These are phyloP conservation scores for Leucania comma DNA, from an alignment of 2,888 invertebrate genomes.

Conservation along the genomic window DNA sequence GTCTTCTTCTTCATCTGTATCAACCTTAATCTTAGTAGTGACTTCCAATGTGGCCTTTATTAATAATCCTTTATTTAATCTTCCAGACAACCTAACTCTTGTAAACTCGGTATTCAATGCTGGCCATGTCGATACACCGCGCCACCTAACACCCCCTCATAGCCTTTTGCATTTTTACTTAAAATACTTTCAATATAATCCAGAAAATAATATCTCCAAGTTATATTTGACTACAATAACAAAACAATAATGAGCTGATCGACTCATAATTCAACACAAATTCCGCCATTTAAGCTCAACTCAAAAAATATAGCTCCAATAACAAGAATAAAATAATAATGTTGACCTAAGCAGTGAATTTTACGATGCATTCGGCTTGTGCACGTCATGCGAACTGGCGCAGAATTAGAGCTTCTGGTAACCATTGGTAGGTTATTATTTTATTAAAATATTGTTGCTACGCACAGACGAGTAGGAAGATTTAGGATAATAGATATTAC, in stretches of 20 bases:
- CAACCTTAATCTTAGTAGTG: no score
- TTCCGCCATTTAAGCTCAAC: not conserved
- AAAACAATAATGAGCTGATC: not conserved
- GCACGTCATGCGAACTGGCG: conserved; percentile 44
- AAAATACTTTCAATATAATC: no score
- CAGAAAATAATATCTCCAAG: not conserved
- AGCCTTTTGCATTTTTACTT: no score
- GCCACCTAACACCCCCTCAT: no score
- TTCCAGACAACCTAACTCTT: no score
- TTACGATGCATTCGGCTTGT: conserved; percentile 56
- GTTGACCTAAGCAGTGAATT: conserved; percentile 34
- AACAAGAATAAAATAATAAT: conserved; percentile 21
- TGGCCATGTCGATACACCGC: no score
- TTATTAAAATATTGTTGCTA: conserved; percentile 38
- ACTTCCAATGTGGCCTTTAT: no score
- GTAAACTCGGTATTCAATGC: no score
- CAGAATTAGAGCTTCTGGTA: conserved; percentile 34
- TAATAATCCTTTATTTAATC: no score
- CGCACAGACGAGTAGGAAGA: not conserved
- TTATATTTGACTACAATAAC: not conserved
- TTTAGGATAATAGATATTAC: not conserved
- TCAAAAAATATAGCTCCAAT: not conserved
- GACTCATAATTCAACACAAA: not conserved
- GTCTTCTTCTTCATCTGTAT: no score
- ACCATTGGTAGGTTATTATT: conserved; percentile 40